Evolutionary conservation across 23 tunicate genomes (phyloP), one percentile per base, ranked within the genome.

Genomic region (Pegea sp.): DNA sequence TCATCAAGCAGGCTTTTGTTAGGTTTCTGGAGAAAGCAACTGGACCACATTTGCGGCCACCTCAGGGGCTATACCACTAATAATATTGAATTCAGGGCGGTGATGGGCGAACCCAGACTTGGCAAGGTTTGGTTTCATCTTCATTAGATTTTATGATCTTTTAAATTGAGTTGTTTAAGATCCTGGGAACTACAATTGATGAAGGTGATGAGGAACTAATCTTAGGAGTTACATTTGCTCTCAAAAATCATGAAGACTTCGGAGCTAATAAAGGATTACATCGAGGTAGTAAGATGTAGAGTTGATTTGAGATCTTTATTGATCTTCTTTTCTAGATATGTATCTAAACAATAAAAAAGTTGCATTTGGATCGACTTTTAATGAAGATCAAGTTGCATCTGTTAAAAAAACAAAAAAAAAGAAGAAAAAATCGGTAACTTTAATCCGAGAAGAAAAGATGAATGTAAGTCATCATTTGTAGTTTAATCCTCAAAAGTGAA

Each of bases 11-110:
- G 3, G 2, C 22, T 25, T 48, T 43, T 25, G 28, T 30, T 34
- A 71, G 98, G 98, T 6, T 76, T 48, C 48, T 89, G 98, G 98
- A 53, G 98, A 42, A 77, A 89, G 33, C 98, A 89, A 53, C 60
- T 89, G 49, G 98, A 76, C 49, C 98, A 89, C 33, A 62, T 89
- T 21, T 76, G 76, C 53, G 98, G 90, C 6, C 98, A 89, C 46
- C 31, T 76, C 33, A 55, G 81, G 2, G 69, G 76, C 4, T 89
- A 76, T 62, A 77, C 98, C 23, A 71, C 75, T 49, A 89, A 89
- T 59, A 66, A 89, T 34, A 76, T 71, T 4, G 98, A 76, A 42
- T 89, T 76, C 32, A 66, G 98, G n/a, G 71, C 88, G 3, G 73
- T 70, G 13, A 64, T 89, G 53, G 90, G 75, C 1, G 98, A 89